A percentile compares a stretch with the other conserved stretches of the same genome.
Conservation (phyloP, 2,113 vertebrate genomes). For the Sinocyclocheilus anshuiensis region DNA sequence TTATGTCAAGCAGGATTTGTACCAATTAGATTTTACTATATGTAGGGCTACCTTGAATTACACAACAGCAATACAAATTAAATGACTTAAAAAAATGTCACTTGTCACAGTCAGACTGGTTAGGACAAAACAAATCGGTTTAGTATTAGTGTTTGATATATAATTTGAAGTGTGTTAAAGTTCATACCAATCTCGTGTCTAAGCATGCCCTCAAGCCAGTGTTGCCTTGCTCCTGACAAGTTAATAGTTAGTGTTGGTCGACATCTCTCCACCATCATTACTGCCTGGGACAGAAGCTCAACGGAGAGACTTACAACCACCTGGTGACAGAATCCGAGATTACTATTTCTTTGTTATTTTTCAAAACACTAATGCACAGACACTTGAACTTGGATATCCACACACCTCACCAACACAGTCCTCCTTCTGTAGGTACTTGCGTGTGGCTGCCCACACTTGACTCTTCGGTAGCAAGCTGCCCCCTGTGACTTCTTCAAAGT, state of each 20-base stretch:
- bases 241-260: conserved; percentile 94
- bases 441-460: conserved; percentile 89
- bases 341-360: not conserved
- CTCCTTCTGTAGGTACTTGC: conserved; percentile 97
- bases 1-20: not conserved
- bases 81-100: not conserved
- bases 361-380: not conserved
- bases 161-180: not conserved
- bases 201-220: conserved; percentile 97
- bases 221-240: conserved; percentile 89
- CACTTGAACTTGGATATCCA: not conserved
- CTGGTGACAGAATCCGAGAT: conserved; percentile 63
- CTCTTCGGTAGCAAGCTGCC: conserved; percentile 88
- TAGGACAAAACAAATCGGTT: not conserved
- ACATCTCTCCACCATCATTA: conserved; percentile 96
- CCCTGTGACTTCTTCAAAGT: conserved; percentile 88
- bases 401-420: conserved; percentile 93
- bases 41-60: not conserved
- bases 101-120: not conserved
- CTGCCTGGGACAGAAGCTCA: conserved; percentile 92
- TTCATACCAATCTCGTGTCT: conserved; percentile 92
- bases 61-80: not conserved
- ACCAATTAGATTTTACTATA: not conserved
- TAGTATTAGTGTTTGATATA: not conserved
- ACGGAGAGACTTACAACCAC: conserved; percentile 94